Base-by-base conservation (phyloP, 2,797 vertebrate species). In the Aeoliscus strigatus region DNA sequence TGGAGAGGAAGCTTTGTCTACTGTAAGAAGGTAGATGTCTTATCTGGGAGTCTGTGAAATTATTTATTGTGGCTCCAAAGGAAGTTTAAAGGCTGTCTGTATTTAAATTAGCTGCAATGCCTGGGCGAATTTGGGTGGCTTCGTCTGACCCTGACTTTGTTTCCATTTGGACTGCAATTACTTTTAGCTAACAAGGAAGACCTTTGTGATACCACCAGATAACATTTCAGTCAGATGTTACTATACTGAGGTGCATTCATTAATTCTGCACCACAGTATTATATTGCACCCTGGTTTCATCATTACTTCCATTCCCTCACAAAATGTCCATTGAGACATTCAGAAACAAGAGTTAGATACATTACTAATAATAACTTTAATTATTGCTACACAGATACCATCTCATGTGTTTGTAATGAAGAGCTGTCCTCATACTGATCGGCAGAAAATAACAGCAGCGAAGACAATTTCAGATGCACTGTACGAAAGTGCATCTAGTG, bases 21-120 rank as follows among this genome's bases (percentile, higher is more conserved):
- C 71, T 72, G 73, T 78, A 75, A 73, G 68, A 70, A 73, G 70
- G 67, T 79, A 57, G 76, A 59, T 75, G 75, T 79, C 80, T 80
- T 51, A 68, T 76, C 82, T 73, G 47, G 62, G 57, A 70, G 51
- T 30, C 69, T 73, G 62, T 62, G 60, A 75, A 83, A 81, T 83
- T 73, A 87, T 85, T 83, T 40, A 80, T 71, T 34, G 64, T 39
- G 45, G 44, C 43, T 66, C 79, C 54, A 44, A 36, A 64, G 80
- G 81, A 80, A 57, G 59, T 79, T 80, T 66, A 71, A 80, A 70
- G 63, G 69, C 57, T 37, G 79, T 80, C 79, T 76, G 73, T 75
- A 63, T 78, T 79, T 59, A 83, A 81, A 82, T 78, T 67, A 77
- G 76, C 64, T 61, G 56, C 55, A 59, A 36, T 43, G 56, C 78